Base-by-base conservation (phyloP, 92 coral and sea anemone species). In the Hydrozoanthus gracilis region DNA sequence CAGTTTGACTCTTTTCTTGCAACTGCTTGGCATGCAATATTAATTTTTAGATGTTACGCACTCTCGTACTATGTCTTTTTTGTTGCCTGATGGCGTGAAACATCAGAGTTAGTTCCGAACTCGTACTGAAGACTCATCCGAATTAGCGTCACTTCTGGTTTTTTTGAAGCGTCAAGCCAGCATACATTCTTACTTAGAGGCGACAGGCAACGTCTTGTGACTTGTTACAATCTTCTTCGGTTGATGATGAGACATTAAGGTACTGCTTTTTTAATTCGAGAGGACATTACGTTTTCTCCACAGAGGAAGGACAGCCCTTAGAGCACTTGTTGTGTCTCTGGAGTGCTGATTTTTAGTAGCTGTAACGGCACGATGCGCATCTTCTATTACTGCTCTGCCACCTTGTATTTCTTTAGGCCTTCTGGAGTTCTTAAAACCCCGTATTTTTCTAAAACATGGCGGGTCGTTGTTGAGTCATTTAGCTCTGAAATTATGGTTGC, bases 1-100 rank as follows among this genome's bases (percentile, higher is more conserved):
- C 90, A 2, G 92, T 89, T 76, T 88, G 88, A 12, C 89, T 89
- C 39, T 62, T 77, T 51, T 89, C 86, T 7, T 87, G 84, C 27
- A 82, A 71, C 52, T 90, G 87, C 56, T 86, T 90, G 14, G 78
- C 46, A 18, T 90, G 93, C 7, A 77, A 2, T 3, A 76, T 39
- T 88, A 83, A 0, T 49, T 61, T 6, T 91, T 88, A 11, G 91
- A 76, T 16, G 83, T 91, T 7, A 87, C 45, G 7, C 90, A 50
- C 68, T 90, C 82, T 13, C 90, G 35, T 3, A 82, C 69, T 8
- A 20, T 61, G 52, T 54, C 78, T 74, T 88, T 76, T 82, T 62
- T 62, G 68, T 62, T 62, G 13, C 68, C 68, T 14, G 20, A 13
- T 62, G 68, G 68, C 67, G 67, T 15, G 67, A 61, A 61, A 3